These are phyloP conservation scores for Pachycephala philippinensis DNA, from an alignment of 2,113 vertebrate species.

Conservation along the genomic window DNA sequence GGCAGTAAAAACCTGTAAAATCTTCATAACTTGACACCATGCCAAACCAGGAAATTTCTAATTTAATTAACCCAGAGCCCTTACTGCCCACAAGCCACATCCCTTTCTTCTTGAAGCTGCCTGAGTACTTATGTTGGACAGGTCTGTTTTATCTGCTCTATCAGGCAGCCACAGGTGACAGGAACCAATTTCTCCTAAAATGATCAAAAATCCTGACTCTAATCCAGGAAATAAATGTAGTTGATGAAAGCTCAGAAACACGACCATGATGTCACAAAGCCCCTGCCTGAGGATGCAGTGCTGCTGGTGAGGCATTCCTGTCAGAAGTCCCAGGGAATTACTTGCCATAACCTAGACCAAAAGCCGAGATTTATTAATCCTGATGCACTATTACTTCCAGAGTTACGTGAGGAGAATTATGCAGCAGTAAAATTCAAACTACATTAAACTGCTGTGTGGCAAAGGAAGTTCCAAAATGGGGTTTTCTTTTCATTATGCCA, in stretches of 20 bases:
- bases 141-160: not conserved
- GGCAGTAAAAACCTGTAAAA: not conserved
- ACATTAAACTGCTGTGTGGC: not conserved
- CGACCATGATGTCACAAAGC: not conserved
- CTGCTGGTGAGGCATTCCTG: not conserved
- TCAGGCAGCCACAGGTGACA: not conserved
- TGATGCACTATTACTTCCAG: not conserved
- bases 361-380: not conserved
- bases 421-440: not conserved
- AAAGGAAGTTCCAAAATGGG: not conserved
- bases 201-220: not conserved
- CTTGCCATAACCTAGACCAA: not conserved
- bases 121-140: not conserved
- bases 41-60: not conserved
- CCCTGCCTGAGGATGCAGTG: accelerated
- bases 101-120: not conserved
- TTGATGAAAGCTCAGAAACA: not conserved
- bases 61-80: not conserved
- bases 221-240: not conserved
- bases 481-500: not conserved
- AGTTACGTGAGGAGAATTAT: not conserved
- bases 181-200: not conserved
- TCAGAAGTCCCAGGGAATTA: not conserved
- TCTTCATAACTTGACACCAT: not conserved
- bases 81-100: not conserved